Evolutionary conservation across 2,797 vertebrate genomes (phyloP).

Genomic region (Malurus leucopterus): DNA sequence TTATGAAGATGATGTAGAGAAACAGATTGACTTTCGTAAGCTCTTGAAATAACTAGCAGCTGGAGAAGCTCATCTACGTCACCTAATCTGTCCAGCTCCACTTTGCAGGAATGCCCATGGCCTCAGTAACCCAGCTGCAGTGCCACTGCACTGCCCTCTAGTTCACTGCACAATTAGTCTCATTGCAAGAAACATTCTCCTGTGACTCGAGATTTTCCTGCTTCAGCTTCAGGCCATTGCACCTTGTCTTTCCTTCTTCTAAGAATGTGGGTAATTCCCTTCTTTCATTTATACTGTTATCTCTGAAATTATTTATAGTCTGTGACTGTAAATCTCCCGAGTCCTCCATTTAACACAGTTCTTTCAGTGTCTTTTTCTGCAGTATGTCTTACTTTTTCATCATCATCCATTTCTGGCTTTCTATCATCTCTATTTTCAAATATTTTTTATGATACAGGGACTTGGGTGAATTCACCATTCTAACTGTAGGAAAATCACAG

Average conservation of each 20-base stretch:
- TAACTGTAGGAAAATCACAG: background rate
- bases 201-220: background rate
- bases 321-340: background rate
- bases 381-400: background rate
- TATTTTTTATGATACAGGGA: background rate
- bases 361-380: background rate
- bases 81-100: background rate
- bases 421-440: background rate
- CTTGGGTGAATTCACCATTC: background rate
- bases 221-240: conserved; percentile 34
- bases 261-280: conserved; percentile 40
- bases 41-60: background rate
- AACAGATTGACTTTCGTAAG: background rate
- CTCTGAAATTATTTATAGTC: conserved; percentile 47
- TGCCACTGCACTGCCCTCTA: background rate
- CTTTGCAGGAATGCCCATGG: background rate
- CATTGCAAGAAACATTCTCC: background rate
- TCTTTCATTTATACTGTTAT: conserved; percentile 40
- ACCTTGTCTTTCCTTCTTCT: conserved; percentile 21
- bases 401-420: background rate
- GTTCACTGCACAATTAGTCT: background rate
- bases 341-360: background rate
- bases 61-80: background rate
- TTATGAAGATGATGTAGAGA: background rate
- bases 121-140: background rate